Conservation (phyloP, 2,888 invertebrate species). For the Drosophila fulvimacula region DNA sequence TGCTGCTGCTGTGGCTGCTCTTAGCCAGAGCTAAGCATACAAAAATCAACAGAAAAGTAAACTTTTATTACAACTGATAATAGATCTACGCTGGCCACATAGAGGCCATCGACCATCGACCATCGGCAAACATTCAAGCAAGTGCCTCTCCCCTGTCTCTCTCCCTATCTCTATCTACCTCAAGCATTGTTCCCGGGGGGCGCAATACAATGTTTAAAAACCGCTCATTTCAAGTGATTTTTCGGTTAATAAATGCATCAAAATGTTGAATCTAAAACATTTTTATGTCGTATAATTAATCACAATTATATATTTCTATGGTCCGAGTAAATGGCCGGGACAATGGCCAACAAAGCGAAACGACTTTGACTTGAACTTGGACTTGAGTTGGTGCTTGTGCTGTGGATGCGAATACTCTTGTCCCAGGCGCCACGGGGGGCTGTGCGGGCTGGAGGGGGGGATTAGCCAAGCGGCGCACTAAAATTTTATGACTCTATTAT, state of each 20-base stretch:
- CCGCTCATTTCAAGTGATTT: conserved; percentile 75
- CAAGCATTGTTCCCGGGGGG: conserved; percentile 26
- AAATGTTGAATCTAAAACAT: conserved; percentile 77
- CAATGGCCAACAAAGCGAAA: conserved; percentile 79
- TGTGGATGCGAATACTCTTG: conserved; percentile 40
- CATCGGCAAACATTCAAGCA: conserved; percentile 39
- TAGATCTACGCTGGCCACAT: conserved; percentile 44
- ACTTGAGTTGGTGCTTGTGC: conserved; percentile 20
- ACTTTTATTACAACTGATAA: conserved; percentile 71
- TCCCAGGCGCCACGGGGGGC: conserved; percentile 71
- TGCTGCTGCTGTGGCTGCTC: not conserved
- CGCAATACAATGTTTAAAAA: conserved; percentile 54
- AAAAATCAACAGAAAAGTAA: conserved; percentile 12
- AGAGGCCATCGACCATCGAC: conserved; percentile 36
- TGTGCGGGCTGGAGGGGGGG: conserved; percentile 19
- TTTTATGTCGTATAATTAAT: conserved; percentile 80
- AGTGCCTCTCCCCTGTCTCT: not conserved
- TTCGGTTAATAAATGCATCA: conserved; percentile 79
- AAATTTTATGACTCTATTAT: conserved; percentile 81
- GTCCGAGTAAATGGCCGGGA: conserved; percentile 70
- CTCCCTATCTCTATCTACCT: not conserved
- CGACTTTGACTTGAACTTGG: conserved; percentile 54
- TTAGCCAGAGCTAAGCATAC: conserved; percentile 24
- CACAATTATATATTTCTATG: conserved; percentile 80
- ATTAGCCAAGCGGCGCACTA: conserved; percentile 71